Percentiles rank a stretch among this genome's conserved stretches.
Conservation (phyloP, 2,113 vertebrate genomes). For the Syngnathus typhle region DNA sequence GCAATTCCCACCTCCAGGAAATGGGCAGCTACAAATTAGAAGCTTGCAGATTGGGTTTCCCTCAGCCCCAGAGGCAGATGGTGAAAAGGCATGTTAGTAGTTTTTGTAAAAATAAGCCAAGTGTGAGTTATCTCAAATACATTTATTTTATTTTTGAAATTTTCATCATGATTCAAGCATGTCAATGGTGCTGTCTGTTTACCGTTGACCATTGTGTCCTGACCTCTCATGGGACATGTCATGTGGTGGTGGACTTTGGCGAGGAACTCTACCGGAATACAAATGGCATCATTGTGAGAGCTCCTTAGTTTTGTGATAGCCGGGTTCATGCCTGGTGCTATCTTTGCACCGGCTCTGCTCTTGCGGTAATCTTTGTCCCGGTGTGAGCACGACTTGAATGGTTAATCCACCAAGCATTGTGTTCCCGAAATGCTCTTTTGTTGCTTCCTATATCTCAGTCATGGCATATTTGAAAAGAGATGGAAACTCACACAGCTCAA, state of each 20-base stretch:
- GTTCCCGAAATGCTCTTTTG: conserved; percentile 2
- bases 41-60: neutral
- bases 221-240: neutral
- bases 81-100: neutral
- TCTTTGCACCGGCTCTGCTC: conserved; percentile 3
- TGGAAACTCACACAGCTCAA: conserved; percentile 15
- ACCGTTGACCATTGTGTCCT: neutral
- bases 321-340: conserved; percentile 4
- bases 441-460: neutral
- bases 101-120: neutral
- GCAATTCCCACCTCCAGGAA: neutral
- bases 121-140: neutral
- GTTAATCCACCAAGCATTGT: neutral
- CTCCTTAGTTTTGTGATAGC: neutral
- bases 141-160: neutral
- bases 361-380: neutral
- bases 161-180: too few relatives aligned
- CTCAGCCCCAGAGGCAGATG: conserved; percentile 1
- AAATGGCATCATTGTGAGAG: neutral
- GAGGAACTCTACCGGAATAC: neutral
- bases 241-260: neutral
- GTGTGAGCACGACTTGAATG: conserved; percentile 3
- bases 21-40: neutral
- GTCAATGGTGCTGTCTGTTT: too few relatives aligned
- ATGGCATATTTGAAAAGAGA: neutral